Base-by-base conservation (phyloP, 2,888 invertebrate genomes). In the Hypomecis atomaria region DNA sequence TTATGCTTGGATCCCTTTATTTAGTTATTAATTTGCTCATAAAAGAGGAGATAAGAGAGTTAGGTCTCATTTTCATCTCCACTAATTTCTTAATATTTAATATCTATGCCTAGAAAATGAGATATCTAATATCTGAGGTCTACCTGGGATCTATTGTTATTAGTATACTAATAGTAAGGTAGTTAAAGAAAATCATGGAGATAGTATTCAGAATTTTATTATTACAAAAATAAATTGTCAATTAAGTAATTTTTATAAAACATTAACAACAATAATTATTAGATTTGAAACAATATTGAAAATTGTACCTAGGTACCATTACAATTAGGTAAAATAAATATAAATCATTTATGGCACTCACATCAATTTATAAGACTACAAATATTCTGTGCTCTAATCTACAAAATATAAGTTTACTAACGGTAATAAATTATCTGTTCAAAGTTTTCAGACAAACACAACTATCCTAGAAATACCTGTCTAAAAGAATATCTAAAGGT, bases 221-320 rank as follows among this genome's bases (percentile, higher is more conserved):
- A 77, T 77, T 79, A 79, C 65, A 79, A 81, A 79, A 78, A 79
- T 78, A 78, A 71, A 73, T 72, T 72, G 71, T 75, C 76, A 71
- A 71, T 71, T 72, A 72, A 66, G 56, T 58, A 40, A 48, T 5
- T 64, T 70, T 71, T 71, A 54, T 75, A 82, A 76, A 81, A 79
- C 62, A 82, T 78, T 79, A 81, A 77, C 74, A 82, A 81, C 78
- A 79, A 76, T 40, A 49, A 48, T 52, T 58, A 48, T 52, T 58
- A 58, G 50, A 65, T 71, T 63, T 6, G 6, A 45, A 47, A 62
- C 3, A 42, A 33, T 34, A 5, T 10, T 33, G 13, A 40, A 10
- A 40, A 10, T 40, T 52, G 52, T 52, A 52, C 52, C 40, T n/a
- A 33, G 5, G 48, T n/a, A 5, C 23, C 23, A 23, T 36, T 47